Evolutionary conservation across 2,797 vertebrate genomes (phyloP).

Genomic region (Hipposideros larvatus): DNA sequence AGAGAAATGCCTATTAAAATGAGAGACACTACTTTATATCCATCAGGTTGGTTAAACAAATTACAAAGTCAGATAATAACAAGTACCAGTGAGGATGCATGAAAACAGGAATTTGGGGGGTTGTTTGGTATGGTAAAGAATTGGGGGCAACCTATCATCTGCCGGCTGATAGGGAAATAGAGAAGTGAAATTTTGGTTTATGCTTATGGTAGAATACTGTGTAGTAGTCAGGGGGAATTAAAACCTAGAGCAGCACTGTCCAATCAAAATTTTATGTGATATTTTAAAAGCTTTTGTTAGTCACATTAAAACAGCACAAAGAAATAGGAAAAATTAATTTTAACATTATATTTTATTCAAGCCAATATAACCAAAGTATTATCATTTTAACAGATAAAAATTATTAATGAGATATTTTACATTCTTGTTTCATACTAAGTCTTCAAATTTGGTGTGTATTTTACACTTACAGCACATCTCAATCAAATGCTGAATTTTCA

Average conservation of each 20-base stretch:
- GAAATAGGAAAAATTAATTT: not conserved
- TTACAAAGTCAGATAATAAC: not conserved
- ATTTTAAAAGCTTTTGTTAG: not conserved
- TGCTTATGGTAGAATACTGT: not conserved
- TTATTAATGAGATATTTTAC: not conserved
- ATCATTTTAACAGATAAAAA: not conserved
- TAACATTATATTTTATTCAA: conserved; percentile 32
- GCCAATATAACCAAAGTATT: not conserved
- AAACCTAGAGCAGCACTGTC: not conserved
- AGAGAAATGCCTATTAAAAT: conserved; percentile 16
- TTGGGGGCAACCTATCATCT: not conserved
- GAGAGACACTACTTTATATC: not conserved
- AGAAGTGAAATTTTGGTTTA: not conserved
- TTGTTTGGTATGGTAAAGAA: not conserved
- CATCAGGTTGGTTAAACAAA: not conserved
- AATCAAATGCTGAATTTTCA: not conserved
- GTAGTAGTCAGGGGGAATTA: not conserved
- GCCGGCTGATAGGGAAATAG: not conserved
- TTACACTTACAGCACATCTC: not conserved
- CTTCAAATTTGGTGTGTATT: not conserved
- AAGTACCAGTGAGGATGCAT: not conserved
- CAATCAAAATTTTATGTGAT: not conserved
- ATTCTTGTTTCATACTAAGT: not conserved
- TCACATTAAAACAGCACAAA: not conserved
- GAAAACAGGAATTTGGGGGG: not conserved